Conservation (phyloP, 2,797 vertebrate species). For the Mus minutoides region DNA sequence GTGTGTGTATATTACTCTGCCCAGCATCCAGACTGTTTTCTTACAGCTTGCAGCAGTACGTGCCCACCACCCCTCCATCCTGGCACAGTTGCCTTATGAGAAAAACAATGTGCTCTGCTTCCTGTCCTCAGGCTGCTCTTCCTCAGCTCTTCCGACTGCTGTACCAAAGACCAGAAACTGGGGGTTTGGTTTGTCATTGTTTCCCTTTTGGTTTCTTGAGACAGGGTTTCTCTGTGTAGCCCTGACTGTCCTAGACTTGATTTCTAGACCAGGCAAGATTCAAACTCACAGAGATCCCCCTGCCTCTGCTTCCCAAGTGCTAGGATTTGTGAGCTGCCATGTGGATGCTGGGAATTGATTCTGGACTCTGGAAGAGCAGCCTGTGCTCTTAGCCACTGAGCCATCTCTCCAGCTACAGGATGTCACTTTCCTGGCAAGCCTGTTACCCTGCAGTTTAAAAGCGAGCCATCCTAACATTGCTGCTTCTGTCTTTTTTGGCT, state of each 20-base stretch:
- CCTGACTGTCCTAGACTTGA: background rate
- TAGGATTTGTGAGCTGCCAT: background rate
- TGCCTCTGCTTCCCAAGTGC: background rate
- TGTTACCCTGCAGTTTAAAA: slow-evolving; percentile 3
- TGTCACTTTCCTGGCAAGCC: background rate
- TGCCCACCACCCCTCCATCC: background rate
- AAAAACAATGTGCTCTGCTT: background rate
- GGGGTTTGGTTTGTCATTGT: background rate
- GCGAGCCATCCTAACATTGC: background rate
- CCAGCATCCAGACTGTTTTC: background rate
- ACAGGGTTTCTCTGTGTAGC: background rate
- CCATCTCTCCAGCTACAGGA: background rate
- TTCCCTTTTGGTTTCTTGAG: background rate
- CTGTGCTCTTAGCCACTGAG: background rate
- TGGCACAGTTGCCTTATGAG: background rate
- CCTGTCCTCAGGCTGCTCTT: background rate
- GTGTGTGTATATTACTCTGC: too few relatives aligned
- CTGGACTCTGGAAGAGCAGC: background rate
- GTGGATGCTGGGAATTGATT: background rate
- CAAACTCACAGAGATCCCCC: background rate
- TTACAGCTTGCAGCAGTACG: background rate
- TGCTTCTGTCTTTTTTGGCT: background rate
- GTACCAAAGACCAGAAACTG: background rate
- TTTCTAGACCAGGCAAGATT: background rate
- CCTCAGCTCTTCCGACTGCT: background rate